Percentiles rank a stretch among this genome's conserved stretches.
Evolutionary conservation across 2,113 vertebrate species (phyloP).

Genomic region (Rhinopomastus cyanomelas): DNA sequence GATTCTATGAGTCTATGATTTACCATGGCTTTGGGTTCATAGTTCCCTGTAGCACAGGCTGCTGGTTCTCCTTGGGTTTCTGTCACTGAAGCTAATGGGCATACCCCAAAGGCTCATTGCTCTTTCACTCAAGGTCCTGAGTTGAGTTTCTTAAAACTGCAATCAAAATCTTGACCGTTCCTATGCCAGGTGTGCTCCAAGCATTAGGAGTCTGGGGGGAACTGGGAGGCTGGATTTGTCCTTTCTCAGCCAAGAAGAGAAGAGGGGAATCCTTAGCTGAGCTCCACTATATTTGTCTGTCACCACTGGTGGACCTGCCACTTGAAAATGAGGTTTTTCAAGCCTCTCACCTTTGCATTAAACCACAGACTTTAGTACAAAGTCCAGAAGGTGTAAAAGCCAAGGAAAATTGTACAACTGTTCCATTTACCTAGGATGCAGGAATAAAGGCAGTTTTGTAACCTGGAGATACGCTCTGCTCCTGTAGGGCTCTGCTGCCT

Average conservation of each 20-base stretch:
- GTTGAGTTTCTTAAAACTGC: background rate
- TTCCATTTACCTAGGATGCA: background rate
- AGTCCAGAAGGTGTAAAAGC: background rate
- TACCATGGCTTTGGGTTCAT: background rate
- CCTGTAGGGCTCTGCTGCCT: background rate
- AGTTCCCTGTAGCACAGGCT: background rate
- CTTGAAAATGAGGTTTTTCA: background rate
- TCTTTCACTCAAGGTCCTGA: background rate
- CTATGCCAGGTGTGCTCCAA: background rate
- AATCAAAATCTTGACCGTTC: background rate
- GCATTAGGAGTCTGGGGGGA: background rate
- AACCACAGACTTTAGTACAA: background rate
- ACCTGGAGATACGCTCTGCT: background rate
- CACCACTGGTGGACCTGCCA: rapidly evolving
- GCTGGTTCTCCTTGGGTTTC: background rate
- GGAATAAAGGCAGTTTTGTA: background rate
- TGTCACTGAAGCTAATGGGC: background rate
- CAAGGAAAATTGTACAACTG: background rate
- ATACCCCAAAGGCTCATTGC: background rate
- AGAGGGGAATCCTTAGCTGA: background rate
- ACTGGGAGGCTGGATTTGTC: background rate
- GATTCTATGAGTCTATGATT: too few species aligned
- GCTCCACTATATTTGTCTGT: background rate
- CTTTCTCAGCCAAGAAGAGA: background rate
- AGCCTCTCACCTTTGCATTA: background rate